phyloP scores from a whole-genome alignment of 2,888 invertebrate genomes.

The Pherbina coryleti region DNA sequence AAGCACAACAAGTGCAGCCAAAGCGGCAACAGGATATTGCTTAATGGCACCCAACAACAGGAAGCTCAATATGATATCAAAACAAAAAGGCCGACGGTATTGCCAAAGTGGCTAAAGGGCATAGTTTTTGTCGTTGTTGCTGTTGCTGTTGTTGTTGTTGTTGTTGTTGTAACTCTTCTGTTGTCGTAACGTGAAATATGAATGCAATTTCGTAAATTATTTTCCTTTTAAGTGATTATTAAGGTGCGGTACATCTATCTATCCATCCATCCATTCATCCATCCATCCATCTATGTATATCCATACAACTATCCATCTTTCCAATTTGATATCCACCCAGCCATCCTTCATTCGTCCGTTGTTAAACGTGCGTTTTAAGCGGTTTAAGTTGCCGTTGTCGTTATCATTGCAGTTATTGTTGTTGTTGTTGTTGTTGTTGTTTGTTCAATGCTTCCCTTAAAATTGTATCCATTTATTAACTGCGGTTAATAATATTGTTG shows the following conservation, averaged over 20 bases:
- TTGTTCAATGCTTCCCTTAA: slow-evolving; percentile 17
- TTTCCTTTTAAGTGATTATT: slow-evolving; percentile 70
- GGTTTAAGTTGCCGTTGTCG: slow-evolving; percentile 40
- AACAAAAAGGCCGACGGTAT: slow-evolving; percentile 18
- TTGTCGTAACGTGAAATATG: slow-evolving; percentile 54
- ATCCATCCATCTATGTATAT: slow-evolving; percentile 17
- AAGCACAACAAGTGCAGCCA: neutral
- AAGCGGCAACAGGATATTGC: slow-evolving; percentile 45
- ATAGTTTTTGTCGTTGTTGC: neutral
- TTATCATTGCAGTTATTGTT: slow-evolving; percentile 26
- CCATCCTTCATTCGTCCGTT: neutral
- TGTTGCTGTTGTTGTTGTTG: slow-evolving; percentile 38
- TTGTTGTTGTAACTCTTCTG: slow-evolving; percentile 43
- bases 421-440: slow-evolving; percentile 30
- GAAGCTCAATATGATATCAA: slow-evolving; percentile 21
- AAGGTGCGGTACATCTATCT: slow-evolving; percentile 65
- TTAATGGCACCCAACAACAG: slow-evolving; percentile 26
- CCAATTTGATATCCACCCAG: neutral
- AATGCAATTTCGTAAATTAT: slow-evolving; percentile 69
- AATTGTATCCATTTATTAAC: slow-evolving; percentile 59
- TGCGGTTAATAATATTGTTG: slow-evolving; percentile 59
- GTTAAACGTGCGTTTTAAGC: slow-evolving; percentile 38
- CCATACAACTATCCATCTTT: slow-evolving; percentile 46
- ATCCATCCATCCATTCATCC: slow-evolving; percentile 37
- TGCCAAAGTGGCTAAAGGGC: neutral